These are phyloP conservation scores for Chelon labrosus DNA, from an alignment of 2,797 vertebrate genomes.

Conservation along the genomic window DNA sequence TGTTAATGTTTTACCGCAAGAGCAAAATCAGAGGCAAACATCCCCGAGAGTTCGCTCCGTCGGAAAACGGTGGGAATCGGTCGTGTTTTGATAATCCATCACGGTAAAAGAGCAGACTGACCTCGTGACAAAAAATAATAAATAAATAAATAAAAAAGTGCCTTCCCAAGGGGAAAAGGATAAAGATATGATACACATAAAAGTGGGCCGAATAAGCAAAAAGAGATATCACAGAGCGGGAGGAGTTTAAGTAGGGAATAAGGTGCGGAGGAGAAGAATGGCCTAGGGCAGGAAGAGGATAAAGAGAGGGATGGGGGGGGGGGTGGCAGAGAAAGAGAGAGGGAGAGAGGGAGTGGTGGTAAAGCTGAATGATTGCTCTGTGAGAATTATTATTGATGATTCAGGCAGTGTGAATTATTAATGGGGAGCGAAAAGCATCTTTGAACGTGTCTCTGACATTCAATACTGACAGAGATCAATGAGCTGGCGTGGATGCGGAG, in stretches of 20 bases:
- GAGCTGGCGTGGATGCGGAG: constrained; percentile 64
- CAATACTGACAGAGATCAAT: constrained; percentile 88
- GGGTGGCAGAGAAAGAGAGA: constrained; percentile 36
- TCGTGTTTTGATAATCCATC: constrained; percentile 64
- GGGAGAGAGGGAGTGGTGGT: constrained; percentile 73
- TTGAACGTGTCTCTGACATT: constrained; percentile 89
- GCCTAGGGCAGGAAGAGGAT: constrained; percentile 66
- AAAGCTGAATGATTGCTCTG: constrained; percentile 86
- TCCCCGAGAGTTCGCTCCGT: constrained; percentile 38
- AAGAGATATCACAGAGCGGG: constrained; percentile 63
- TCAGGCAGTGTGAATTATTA: constrained; percentile 89
- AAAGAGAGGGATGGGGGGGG: constrained; percentile 43
- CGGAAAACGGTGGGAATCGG: constrained; percentile 44
- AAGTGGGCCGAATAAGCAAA: constrained; percentile 73
- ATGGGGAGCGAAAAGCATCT: constrained; percentile 85
- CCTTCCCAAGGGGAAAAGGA: constrained; percentile 52
- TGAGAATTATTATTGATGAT: constrained; percentile 90
- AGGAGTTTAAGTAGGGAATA: constrained; percentile 57
- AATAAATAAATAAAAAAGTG: constrained; percentile 45
- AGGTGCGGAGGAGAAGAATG: constrained; percentile 58
- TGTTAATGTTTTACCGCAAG: constrained; percentile 47
- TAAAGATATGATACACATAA: constrained; percentile 67
- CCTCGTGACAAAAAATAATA: constrained; percentile 9
- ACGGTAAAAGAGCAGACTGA: constrained; percentile 45
- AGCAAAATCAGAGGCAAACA: constrained; percentile 22